Conservation (phyloP, 2,888 invertebrate genomes). For the Trilocha varians region DNA sequence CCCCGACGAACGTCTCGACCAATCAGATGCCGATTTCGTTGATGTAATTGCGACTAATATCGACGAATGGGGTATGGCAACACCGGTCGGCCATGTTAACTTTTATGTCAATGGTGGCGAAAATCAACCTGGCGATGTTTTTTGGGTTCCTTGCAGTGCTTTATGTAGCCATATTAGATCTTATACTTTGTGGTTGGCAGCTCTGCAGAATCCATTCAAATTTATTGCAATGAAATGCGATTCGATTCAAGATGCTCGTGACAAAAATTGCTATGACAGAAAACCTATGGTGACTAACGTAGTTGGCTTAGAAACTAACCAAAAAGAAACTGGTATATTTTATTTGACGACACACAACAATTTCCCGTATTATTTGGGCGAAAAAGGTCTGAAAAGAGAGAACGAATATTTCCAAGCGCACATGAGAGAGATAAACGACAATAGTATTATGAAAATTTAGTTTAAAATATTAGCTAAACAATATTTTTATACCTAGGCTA, state of each 20-base stretch:
- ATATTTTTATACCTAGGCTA: no score
- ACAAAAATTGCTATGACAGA: constrained; percentile 29
- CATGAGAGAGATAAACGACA: constrained; percentile 15
- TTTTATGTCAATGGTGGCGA: constrained; percentile 58
- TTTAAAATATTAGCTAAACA: background rate
- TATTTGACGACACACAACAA: constrained; percentile 30
- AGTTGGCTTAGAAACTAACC: constrained; percentile 28
- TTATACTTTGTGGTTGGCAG: constrained; percentile 31
- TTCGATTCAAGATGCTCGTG: constrained; percentile 35
- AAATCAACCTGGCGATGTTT: constrained; percentile 32
- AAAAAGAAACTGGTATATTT: constrained; percentile 28
- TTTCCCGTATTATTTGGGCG: constrained; percentile 42
- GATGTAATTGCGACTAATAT: constrained; percentile 44
- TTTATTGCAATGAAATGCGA: constrained; percentile 39
- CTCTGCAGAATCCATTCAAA: constrained; percentile 26
- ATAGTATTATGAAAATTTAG: constrained; percentile 11
- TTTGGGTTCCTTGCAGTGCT: constrained; percentile 28
- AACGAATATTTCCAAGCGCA: constrained; percentile 27
- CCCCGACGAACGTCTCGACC: constrained; percentile 41
- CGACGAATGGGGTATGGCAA: constrained; percentile 48
- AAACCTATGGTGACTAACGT: constrained; percentile 29
- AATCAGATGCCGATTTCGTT: constrained; percentile 47
- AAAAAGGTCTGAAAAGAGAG: constrained; percentile 39
- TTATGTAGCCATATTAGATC: constrained; percentile 35
- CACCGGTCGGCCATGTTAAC: constrained; percentile 46